phyloP scores from a whole-genome alignment of 2,888 invertebrate species.

The Brachyptera risi region DNA sequence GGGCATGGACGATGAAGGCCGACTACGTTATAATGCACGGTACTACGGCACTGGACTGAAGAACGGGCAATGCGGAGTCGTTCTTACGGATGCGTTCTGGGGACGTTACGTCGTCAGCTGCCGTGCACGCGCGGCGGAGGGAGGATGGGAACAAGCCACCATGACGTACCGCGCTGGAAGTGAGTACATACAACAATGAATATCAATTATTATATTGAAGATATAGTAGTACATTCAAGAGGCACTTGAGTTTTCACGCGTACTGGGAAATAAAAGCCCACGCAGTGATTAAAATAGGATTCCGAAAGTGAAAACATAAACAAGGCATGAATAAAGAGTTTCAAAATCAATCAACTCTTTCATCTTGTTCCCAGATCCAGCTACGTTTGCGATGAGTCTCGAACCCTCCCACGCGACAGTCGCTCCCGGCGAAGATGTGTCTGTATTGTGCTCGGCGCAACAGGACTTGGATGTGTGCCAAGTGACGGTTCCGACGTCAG shows the following conservation, averaged over 20 bases:
- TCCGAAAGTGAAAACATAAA: too few relatives aligned
- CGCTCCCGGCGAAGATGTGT: background rate
- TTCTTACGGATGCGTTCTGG: background rate
- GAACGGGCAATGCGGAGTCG: background rate
- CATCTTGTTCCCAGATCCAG: background rate
- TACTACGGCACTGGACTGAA: background rate
- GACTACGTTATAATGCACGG: background rate
- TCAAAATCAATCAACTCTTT: too few relatives aligned
- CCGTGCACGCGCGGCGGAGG: background rate
- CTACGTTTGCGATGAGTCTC: background rate
- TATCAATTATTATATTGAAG: too few relatives aligned
- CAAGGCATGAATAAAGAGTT: too few relatives aligned
- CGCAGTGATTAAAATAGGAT: too few relatives aligned
- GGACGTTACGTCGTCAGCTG: constrained; percentile 4
- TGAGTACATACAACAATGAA: too few relatives aligned
- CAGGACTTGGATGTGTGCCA: background rate
- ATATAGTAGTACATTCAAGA: too few relatives aligned
- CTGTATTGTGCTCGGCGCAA: background rate
- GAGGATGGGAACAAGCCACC: constrained; percentile 3
- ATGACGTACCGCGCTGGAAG: constrained; percentile 1
- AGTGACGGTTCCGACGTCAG: background rate
- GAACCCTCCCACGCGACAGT: background rate
- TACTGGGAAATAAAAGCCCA: too few relatives aligned
- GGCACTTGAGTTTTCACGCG: too few relatives aligned
- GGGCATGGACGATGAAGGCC: background rate